A percentile compares a stretch with the other conserved stretches of the same genome.
Evolutionary conservation across 2,888 invertebrate species (phyloP).

Genomic region (Calameuta idolon): DNA sequence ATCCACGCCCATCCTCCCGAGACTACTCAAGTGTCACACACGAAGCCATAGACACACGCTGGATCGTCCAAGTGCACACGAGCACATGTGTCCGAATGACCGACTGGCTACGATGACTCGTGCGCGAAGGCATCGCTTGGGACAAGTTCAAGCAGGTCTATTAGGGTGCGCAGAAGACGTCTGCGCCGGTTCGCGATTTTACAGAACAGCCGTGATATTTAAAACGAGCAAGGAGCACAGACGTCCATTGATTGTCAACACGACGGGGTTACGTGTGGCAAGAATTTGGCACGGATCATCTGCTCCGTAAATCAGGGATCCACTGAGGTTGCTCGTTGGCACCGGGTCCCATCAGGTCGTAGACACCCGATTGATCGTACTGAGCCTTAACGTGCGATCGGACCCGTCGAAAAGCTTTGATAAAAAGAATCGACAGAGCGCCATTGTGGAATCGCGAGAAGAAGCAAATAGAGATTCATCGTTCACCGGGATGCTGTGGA

Average conservation of each 20-base stretch:
- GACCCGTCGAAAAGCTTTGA: background rate
- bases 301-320: background rate
- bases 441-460: background rate
- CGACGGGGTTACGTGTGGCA: background rate
- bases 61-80: background rate
- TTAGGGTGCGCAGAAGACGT: background rate
- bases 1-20: background rate
- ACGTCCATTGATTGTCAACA: background rate
- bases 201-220: background rate
- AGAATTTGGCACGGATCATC: background rate
- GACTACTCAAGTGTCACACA: background rate
- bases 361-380: background rate
- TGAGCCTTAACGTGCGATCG: background rate
- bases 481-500: background rate
- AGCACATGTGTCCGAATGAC: background rate
- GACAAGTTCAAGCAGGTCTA: background rate
- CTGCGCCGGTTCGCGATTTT: background rate
- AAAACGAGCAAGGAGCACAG: background rate
- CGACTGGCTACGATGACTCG: background rate
- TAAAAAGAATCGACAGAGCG: background rate
- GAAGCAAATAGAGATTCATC: background rate
- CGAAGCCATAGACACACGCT: background rate
- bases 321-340: background rate
- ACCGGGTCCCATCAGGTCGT: background rate
- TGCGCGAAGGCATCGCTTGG: background rate